These are phyloP conservation scores for Arremon brunneinucha DNA, from an alignment of 2,797 vertebrate genomes.

Conservation along the genomic window DNA sequence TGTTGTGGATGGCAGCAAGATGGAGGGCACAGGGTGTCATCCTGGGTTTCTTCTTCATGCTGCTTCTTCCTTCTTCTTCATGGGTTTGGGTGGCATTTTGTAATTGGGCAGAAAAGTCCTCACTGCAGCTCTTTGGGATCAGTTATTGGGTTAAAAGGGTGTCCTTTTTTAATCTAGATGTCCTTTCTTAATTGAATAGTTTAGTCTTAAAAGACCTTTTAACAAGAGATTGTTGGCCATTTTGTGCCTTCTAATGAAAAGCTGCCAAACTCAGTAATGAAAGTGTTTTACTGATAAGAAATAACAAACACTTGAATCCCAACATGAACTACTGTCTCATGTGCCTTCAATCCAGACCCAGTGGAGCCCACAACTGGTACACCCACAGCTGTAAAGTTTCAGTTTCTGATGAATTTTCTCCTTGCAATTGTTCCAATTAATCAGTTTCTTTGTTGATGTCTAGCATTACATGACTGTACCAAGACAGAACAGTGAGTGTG, in stretches of 20 bases:
- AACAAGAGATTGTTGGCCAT: neutral
- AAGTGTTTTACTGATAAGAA: too few relatives aligned
- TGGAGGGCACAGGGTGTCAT: too few relatives aligned
- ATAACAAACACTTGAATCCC: too few relatives aligned
- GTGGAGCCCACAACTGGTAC: neutral
- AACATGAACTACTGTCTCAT: too few relatives aligned
- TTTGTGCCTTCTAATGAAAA: neutral
- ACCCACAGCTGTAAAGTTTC: neutral
- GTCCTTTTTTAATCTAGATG: neutral
- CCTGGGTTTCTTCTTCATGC: too few relatives aligned
- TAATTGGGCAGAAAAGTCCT: neutral
- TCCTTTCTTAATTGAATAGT: neutral
- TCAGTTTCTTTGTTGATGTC: neutral
- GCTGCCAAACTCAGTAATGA: too few relatives aligned
- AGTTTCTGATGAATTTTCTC: neutral
- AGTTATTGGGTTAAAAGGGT: neutral
- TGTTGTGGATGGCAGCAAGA: too few relatives aligned
- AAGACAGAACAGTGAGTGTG: neutral
- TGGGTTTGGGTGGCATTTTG: neutral
- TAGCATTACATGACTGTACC: neutral
- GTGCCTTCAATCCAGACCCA: neutral
- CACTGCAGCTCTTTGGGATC: neutral
- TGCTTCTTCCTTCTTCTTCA: neutral
- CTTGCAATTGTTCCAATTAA: neutral
- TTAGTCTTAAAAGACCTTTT: neutral